These are phyloP conservation scores for Forbesichthys agassizii DNA, from an alignment of 2,113 vertebrate species.

Conservation along the genomic window DNA sequence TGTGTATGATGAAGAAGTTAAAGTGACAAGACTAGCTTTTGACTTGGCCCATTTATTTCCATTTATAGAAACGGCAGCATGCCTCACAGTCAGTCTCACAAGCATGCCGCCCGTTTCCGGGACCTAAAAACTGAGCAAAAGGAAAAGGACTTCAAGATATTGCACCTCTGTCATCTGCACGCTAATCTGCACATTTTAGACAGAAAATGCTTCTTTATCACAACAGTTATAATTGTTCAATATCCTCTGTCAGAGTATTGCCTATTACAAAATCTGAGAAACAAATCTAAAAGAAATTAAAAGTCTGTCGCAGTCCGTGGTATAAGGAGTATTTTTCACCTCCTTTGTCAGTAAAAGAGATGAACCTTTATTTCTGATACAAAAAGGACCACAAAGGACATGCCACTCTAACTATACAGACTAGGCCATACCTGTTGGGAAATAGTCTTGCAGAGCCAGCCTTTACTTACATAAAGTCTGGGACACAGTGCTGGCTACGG, in stretches of 20 bases:
- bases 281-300: neutral
- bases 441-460: slow-evolving; percentile 2
- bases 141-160: slow-evolving; percentile 28
- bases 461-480: too few relatives aligned
- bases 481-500: too few relatives aligned
- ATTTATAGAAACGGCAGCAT: slow-evolving; percentile 56
- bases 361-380: neutral
- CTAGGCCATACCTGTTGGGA: slow-evolving; percentile 37
- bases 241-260: neutral
- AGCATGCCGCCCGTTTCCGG: slow-evolving; percentile 69
- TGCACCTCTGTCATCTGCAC: neutral
- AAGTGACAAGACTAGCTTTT: neutral
- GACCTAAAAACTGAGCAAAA: slow-evolving; percentile 33
- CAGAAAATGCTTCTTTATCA: neutral
- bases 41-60: slow-evolving; percentile 53
- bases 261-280: neutral
- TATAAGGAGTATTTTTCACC: neutral
- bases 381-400: slow-evolving; percentile 30
- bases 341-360: neutral
- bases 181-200: slow-evolving; percentile 5
- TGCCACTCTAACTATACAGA: slow-evolving; percentile 36
- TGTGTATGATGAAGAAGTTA: neutral
- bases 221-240: neutral
- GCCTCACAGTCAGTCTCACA: slow-evolving; percentile 60
- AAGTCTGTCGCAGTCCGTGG: too few relatives aligned